Conservation (phyloP, 2,113 vertebrate species). For the Rynchops niger region DNA sequence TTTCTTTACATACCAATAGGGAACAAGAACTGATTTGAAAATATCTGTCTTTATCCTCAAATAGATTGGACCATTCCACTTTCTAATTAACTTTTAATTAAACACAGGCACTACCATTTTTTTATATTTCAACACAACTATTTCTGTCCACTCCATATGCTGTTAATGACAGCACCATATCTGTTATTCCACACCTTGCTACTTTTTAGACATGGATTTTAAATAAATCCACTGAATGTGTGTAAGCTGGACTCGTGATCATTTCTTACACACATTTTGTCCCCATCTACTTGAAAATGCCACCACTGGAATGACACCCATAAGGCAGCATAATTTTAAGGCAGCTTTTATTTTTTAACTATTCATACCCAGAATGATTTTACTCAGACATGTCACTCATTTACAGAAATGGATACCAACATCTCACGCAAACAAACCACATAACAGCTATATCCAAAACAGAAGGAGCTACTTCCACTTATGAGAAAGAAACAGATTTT, state of each 20-base stretch:
- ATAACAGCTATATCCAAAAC: neutral
- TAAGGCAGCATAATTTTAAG: neutral
- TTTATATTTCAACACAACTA: neutral
- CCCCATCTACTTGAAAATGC: neutral
- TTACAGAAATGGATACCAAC: neutral
- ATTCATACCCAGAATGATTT: neutral
- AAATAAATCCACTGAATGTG: neutral
- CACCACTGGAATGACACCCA: neutral
- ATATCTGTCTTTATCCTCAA: neutral
- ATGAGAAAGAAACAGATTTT: neutral
- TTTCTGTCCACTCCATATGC: neutral
- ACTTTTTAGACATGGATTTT: neutral
- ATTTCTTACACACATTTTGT: neutral
- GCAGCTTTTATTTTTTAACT: neutral
- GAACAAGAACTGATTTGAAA: neutral
- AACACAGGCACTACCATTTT: neutral
- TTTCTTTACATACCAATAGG: neutral
- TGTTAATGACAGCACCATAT: neutral
- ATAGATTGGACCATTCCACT: neutral
- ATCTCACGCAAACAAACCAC: neutral
- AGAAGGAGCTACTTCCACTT: neutral
- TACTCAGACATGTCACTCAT: neutral
- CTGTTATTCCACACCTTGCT: neutral
- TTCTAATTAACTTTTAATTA: neutral
- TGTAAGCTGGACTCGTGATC: fast-evolving